Conservation (phyloP, 1,140 invertebrate genomes). For the Aradophagus sp. region DNA sequence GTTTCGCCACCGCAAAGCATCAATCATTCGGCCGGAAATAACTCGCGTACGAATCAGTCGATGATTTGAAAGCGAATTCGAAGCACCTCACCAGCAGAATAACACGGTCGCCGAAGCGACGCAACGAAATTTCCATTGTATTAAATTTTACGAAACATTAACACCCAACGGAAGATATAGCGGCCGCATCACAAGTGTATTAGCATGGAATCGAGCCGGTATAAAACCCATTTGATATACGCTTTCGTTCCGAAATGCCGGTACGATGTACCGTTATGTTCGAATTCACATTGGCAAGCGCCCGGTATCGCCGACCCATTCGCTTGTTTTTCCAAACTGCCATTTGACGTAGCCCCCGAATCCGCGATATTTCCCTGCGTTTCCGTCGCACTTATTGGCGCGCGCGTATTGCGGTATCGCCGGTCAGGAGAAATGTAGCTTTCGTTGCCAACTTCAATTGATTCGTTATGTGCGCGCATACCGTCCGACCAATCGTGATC, state of each 20-base stretch:
- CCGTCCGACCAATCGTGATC: no score
- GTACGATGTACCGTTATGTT: slow-evolving; percentile 8
- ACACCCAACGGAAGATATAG: slow-evolving; percentile 15
- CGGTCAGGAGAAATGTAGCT: no score
- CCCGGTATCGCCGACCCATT: slow-evolving; percentile 15
- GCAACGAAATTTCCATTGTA: slow-evolving; percentile 14
- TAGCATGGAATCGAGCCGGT: slow-evolving; percentile 19
- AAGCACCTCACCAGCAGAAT: no score
- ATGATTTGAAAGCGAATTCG: no score
- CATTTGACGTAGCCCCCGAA: slow-evolving; percentile 21
- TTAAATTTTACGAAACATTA: slow-evolving; percentile 43
- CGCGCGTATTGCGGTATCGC: slow-evolving; percentile 36
- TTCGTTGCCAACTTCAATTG: no score
- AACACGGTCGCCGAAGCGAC: background rate
- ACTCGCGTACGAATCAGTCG: no score
- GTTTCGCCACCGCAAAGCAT: no score
- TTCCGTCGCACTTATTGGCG: slow-evolving; percentile 21
- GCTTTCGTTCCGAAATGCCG: background rate
- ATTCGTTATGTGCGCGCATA: no score
- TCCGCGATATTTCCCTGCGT: slow-evolving; percentile 19
- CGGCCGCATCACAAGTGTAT: slow-evolving; percentile 28
- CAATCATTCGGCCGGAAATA: no score
- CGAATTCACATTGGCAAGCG: slow-evolving; percentile 14
- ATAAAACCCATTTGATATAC: slow-evolving; percentile 26
- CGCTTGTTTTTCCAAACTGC: slow-evolving; percentile 26